These are phyloP conservation scores for Falco biarmicus DNA, from an alignment of 2,797 vertebrate species.

Conservation along the genomic window DNA sequence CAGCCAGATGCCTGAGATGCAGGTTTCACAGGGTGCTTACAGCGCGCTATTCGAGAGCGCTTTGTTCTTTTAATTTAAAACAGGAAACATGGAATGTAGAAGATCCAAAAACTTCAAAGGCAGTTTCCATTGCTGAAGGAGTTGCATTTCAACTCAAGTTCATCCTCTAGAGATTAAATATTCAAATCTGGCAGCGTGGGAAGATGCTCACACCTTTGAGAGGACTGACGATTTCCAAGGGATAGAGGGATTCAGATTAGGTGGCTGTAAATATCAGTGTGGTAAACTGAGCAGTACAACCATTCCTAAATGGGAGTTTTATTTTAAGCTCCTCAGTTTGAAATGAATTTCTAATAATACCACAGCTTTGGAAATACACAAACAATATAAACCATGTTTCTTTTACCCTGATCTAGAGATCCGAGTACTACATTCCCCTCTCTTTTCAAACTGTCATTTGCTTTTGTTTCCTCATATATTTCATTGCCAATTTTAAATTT, in stretches of 20 bases:
- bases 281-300: neutral
- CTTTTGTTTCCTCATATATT: neutral
- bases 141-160: constrained; percentile 6
- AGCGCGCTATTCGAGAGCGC: neutral
- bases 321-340: neutral
- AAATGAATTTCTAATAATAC: neutral
- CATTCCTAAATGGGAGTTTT: neutral
- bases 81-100: neutral
- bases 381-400: neutral
- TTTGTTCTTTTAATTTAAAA: constrained; percentile 44
- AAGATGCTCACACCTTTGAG: neutral
- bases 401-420: neutral
- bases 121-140: constrained; percentile 38
- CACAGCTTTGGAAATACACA: neutral
- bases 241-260: constrained; percentile 5
- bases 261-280: neutral
- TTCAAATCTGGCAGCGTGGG: constrained; percentile 40
- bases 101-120: constrained; percentile 53
- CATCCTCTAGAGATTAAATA: constrained; percentile 17
- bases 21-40: neutral
- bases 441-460: neutral
- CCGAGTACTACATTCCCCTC: neutral
- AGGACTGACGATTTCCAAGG: neutral
- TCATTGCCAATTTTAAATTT: neutral
- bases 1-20: neutral